phyloP scores from a whole-genome alignment of 2,888 invertebrate genomes.

The Synanthedon myopaeformis region DNA sequence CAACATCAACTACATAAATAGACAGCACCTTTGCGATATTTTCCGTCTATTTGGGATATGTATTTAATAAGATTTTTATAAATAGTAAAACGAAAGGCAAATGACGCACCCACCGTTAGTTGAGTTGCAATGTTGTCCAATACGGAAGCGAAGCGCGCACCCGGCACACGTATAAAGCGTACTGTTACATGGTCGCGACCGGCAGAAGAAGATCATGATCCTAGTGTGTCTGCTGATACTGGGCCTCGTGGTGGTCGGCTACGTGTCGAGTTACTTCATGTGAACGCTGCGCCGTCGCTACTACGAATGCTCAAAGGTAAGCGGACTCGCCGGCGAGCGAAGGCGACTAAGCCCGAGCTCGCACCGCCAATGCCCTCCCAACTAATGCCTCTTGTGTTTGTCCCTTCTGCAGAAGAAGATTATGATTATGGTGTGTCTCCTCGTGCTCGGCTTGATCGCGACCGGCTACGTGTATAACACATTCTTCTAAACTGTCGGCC shows the following conservation, averaged over 20 bases:
- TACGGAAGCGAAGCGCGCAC: constrained; percentile 13
- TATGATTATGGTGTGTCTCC: constrained; percentile 90
- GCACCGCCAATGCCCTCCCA: constrained; percentile 10
- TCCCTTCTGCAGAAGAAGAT: constrained; percentile 89
- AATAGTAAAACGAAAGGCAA: constrained; percentile 32
- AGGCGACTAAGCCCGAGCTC: constrained; percentile 8
- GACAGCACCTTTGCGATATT: too few relatives aligned
- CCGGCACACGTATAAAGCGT: constrained; percentile 46
- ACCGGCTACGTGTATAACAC: constrained; percentile 68
- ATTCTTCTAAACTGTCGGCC: constrained; percentile 57
- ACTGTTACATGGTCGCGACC: constrained; percentile 64
- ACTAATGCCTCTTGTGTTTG: constrained; percentile 64
- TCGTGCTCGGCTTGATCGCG: constrained; percentile 80
- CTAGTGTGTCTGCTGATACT: constrained; percentile 89
- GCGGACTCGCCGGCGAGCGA: constrained; percentile 6
- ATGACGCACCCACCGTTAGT: constrained; percentile 51
- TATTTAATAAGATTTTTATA: constrained; percentile 5
- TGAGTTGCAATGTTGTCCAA: not conserved
- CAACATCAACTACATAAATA: too few relatives aligned
- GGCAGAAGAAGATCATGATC: constrained; percentile 93
- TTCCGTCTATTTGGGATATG: too few relatives aligned
- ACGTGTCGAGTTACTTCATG: constrained; percentile 73
- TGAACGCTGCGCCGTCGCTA: constrained; percentile 46
- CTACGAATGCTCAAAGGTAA: constrained; percentile 59
- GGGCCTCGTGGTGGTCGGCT: constrained; percentile 82